phyloP scores from a whole-genome alignment of 2,113 vertebrate species.

The Leiothrix lutea region DNA sequence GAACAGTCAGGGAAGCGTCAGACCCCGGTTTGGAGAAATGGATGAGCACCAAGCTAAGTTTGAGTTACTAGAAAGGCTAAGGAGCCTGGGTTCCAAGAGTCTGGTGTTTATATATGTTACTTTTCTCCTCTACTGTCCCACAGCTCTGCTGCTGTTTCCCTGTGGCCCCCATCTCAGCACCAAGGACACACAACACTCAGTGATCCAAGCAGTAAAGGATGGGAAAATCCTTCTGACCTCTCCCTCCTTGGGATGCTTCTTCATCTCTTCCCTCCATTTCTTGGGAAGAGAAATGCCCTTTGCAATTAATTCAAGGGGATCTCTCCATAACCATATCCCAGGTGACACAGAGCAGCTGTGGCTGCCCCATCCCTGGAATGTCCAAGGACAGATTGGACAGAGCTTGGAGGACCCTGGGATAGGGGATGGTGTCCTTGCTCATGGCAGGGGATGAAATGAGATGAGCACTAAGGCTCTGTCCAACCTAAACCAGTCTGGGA shows the following conservation, averaged over 20 bases:
- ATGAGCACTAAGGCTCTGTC: background rate
- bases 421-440: background rate
- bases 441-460: fast-evolving
- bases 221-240: background rate
- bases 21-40: background rate
- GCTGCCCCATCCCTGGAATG: background rate
- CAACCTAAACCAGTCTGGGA: background rate
- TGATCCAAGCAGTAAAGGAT: background rate
- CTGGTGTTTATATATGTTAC: fast-evolving
- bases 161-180: fast-evolving
- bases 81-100: background rate
- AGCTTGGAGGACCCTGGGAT: background rate
- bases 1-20: background rate
- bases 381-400: background rate
- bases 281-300: background rate
- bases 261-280: background rate
- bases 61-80: background rate
- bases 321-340: background rate
- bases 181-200: fast-evolving
- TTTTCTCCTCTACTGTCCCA: background rate
- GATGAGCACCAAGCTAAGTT: fast-evolving
- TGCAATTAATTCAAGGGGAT: background rate
- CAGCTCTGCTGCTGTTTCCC: background rate
- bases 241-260: background rate
- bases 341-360: background rate